Percentiles rank a stretch among this genome's conserved stretches.
phyloP scores from a whole-genome alignment of 2,888 invertebrate genomes.

The Rhagonycha fulva region DNA sequence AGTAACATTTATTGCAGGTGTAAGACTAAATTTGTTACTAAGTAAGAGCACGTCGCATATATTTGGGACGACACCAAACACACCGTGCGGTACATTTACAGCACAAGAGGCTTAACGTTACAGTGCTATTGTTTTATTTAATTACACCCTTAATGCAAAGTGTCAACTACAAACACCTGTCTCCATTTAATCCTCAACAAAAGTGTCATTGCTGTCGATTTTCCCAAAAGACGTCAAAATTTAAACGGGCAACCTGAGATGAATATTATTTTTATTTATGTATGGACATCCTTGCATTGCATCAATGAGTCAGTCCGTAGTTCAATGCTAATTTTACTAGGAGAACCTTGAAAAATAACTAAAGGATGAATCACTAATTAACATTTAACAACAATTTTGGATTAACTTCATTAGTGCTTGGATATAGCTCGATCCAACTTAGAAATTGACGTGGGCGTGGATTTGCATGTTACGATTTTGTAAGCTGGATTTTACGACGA shows the following conservation, averaged over 20 bases:
- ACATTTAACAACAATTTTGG: background rate
- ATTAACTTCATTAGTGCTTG: background rate
- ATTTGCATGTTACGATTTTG: background rate
- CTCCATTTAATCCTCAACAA: background rate
- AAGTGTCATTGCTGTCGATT: background rate
- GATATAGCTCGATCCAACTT: background rate
- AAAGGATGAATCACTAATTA: background rate
- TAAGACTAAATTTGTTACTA: background rate
- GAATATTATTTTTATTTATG: background rate
- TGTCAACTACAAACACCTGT: background rate
- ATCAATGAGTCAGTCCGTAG: background rate
- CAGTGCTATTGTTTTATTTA: background rate
- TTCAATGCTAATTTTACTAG: background rate
- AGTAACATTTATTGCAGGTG: background rate
- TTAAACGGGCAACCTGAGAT: background rate
- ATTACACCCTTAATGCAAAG: background rate
- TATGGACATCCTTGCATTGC: background rate
- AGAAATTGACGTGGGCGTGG: background rate
- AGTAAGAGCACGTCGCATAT: background rate
- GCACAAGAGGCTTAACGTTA: background rate
- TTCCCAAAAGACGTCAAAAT: background rate
- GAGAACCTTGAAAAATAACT: background rate
- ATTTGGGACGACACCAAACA: background rate
- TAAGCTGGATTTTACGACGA: background rate
- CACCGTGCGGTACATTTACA: background rate